These are phyloP conservation scores for Camelus dromedarius DNA, from an alignment of 2,113 vertebrate genomes.

Conservation along the genomic window DNA sequence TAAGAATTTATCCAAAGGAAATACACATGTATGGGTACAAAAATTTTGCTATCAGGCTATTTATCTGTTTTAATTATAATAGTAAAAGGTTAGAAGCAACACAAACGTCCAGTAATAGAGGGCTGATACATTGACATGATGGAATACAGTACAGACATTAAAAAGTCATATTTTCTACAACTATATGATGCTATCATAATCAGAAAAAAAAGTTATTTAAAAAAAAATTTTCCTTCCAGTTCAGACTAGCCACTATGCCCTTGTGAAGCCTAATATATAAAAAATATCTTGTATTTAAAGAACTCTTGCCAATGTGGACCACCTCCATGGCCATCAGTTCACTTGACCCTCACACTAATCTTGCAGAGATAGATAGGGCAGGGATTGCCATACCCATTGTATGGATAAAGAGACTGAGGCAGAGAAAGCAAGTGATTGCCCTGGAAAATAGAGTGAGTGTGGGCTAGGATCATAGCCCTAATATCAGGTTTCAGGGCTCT, in stretches of 20 bases:
- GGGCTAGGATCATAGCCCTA: neutral
- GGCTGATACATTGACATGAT: neutral
- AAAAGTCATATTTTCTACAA: constrained; percentile 40
- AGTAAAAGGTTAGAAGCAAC: constrained; percentile 47
- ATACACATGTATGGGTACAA: constrained; percentile 33
- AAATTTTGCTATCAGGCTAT: constrained; percentile 22
- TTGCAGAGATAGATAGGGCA: neutral
- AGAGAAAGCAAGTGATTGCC: neutral
- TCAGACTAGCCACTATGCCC: neutral
- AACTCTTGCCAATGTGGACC: neutral
- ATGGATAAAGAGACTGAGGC: constrained; percentile 8
- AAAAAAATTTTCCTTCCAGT: neutral
- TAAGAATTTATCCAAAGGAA: constrained; percentile 64
- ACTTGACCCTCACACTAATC: neutral
- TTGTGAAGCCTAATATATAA: constrained; percentile 50
- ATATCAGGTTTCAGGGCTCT: neutral
- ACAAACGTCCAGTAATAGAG: constrained; percentile 19
- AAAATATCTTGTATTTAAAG: constrained; percentile 44
- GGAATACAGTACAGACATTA: constrained; percentile 30
- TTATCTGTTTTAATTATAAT: constrained; percentile 61
- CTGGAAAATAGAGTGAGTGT: neutral
- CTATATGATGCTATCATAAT: constrained; percentile 42
- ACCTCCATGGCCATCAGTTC: neutral
- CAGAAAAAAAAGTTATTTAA: neutral
- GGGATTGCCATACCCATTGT: neutral